These are phyloP conservation scores for Myotis myotis DNA, from an alignment of 2,797 vertebrate species.

Conservation along the genomic window DNA sequence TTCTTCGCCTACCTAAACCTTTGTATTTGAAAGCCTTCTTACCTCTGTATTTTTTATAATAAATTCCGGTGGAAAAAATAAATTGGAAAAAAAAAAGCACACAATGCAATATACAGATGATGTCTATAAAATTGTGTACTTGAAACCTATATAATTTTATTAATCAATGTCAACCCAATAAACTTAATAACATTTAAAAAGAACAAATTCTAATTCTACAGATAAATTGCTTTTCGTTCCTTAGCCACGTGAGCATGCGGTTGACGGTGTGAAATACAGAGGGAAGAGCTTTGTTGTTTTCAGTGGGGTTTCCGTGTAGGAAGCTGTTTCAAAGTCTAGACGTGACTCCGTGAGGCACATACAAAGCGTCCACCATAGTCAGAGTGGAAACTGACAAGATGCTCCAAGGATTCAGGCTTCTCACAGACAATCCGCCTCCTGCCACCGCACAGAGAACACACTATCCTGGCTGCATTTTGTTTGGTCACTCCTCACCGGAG, in stretches of 20 bases:
- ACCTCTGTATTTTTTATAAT: too few relatives aligned
- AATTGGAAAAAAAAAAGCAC: background rate
- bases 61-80: background rate
- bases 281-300: background rate
- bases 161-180: background rate
- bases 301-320: background rate
- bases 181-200: background rate
- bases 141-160: background rate
- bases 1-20: too few relatives aligned
- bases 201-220: background rate
- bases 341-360: rapidly evolving
- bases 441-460: too few relatives aligned
- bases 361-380: background rate
- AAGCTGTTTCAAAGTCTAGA: background rate
- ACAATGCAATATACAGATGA: background rate
- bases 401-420: too few relatives aligned
- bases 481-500: too few relatives aligned
- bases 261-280: background rate
- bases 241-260: background rate
- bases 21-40: too few relatives aligned
- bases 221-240: background rate
- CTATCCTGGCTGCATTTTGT: too few relatives aligned
- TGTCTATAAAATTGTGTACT: background rate
- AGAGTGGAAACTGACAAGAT: background rate
- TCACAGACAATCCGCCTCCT: too few relatives aligned